These are phyloP conservation scores for Selene dorsalis DNA, from an alignment of 2,797 vertebrate species.

Conservation along the genomic window DNA sequence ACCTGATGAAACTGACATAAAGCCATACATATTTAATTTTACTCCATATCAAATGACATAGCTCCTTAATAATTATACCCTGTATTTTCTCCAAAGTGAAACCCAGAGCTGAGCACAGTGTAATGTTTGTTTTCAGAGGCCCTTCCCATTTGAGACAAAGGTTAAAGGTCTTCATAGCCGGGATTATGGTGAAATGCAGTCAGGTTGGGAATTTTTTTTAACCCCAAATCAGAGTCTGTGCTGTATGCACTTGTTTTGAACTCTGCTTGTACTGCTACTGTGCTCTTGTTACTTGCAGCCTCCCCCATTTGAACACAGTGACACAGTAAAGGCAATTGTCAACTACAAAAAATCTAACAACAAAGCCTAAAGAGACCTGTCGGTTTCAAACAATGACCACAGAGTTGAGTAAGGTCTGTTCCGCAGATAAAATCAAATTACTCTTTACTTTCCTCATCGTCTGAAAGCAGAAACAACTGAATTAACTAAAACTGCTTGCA, in stretches of 20 bases:
- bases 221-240: neutral
- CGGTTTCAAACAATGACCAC: neutral
- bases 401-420: neutral
- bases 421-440: neutral
- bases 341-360: slow-evolving; percentile 5
- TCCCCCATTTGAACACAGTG: neutral
- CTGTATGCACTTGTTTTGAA: neutral
- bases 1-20: slow-evolving; percentile 13
- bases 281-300: neutral
- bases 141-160: neutral
- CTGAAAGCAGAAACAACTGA: neutral
- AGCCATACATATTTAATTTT: slow-evolving; percentile 11
- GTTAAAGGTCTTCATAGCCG: neutral
- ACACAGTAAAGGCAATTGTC: neutral
- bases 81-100: slow-evolving; percentile 17
- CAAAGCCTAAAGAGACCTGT: neutral
- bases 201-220: neutral
- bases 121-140: neutral
- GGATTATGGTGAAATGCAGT: neutral
- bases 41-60: slow-evolving; percentile 21
- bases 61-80: slow-evolving; percentile 9
- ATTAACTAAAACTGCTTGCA: neutral
- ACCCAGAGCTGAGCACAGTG: neutral
- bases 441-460: neutral
- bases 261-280: neutral